These are phyloP conservation scores for Phymatocera aterrima DNA, from an alignment of 2,888 invertebrate species.

Conservation along the genomic window DNA sequence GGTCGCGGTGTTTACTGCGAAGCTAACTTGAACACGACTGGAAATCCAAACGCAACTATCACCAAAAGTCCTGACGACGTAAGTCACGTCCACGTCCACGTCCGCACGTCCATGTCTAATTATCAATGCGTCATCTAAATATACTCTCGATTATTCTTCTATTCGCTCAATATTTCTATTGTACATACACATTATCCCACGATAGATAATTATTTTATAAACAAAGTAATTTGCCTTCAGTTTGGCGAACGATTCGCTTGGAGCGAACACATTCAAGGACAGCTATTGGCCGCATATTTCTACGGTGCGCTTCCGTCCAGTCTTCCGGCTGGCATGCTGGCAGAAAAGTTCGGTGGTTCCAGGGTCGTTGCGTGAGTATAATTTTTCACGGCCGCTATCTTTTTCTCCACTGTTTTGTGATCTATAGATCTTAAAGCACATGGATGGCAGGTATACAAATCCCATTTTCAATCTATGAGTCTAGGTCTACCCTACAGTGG, in stretches of 20 bases:
- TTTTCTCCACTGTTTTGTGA: neutral
- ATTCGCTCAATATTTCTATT: too few species aligned
- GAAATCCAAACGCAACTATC: neutral
- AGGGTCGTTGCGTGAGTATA: slow-evolving; percentile 70
- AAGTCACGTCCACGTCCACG: too few species aligned
- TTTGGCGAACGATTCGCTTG: slow-evolving; percentile 68
- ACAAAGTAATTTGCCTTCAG: slow-evolving; percentile 53
- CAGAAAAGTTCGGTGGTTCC: slow-evolving; percentile 71
- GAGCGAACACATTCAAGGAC: slow-evolving; percentile 67
- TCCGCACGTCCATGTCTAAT: too few species aligned
- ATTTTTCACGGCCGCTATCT: neutral
- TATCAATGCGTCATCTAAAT: too few species aligned
- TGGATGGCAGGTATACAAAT: neutral
- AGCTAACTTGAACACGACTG: neutral
- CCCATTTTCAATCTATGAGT: neutral
- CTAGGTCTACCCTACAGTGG: slow-evolving; percentile 28
- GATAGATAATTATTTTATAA: neutral
- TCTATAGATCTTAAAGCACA: neutral
- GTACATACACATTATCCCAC: neutral
- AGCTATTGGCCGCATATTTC: slow-evolving; percentile 67
- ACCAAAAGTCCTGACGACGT: neutral
- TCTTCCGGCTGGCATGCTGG: slow-evolving; percentile 68
- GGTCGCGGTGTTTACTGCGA: slow-evolving; percentile 53
- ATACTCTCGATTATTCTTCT: too few species aligned
- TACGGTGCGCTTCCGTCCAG: slow-evolving; percentile 69